Conservation (phyloP, 2,888 invertebrate genomes). For the Stenurella melanura region DNA sequence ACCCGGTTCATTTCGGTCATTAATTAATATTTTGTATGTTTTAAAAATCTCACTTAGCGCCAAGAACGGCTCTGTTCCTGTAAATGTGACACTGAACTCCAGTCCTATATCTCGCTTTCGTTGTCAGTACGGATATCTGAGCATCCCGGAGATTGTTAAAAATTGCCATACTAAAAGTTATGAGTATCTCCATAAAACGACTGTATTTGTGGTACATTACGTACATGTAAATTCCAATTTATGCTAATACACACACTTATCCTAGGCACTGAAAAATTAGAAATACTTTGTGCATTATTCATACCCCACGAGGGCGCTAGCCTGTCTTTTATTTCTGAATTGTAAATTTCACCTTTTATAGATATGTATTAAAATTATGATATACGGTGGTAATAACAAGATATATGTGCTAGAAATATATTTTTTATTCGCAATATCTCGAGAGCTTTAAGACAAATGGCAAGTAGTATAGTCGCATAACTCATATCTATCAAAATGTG, state of each 20-base stretch:
- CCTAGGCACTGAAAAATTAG: conserved; percentile 57
- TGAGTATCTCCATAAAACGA: conserved; percentile 50
- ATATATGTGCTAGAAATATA: conserved; percentile 26
- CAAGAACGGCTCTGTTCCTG: neutral
- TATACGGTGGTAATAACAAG: conserved; percentile 27
- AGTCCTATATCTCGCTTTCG: conserved; percentile 33
- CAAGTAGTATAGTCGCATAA: neutral
- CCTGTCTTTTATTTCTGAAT: conserved; percentile 47
- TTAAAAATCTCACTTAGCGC: neutral
- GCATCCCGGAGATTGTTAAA: conserved; percentile 49
- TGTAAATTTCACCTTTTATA: conserved; percentile 47
- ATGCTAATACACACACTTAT: conserved; percentile 54
- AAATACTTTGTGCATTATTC: conserved; percentile 51
- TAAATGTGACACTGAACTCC: conserved; percentile 42
- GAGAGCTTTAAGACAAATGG: conserved; percentile 21
- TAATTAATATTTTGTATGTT: too few relatives aligned
- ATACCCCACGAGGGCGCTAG: conserved; percentile 45
- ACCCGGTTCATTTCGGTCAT: too few relatives aligned
- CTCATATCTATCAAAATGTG: neutral
- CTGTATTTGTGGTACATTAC: conserved; percentile 57
- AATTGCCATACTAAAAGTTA: conserved; percentile 52
- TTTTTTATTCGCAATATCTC: conserved; percentile 23
- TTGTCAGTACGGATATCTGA: conserved; percentile 23
- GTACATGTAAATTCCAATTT: conserved; percentile 60
- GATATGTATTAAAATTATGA: conserved; percentile 42